Evolutionary conservation across 2,797 vertebrate genomes (phyloP).

Genomic region (Betta splendens): DNA sequence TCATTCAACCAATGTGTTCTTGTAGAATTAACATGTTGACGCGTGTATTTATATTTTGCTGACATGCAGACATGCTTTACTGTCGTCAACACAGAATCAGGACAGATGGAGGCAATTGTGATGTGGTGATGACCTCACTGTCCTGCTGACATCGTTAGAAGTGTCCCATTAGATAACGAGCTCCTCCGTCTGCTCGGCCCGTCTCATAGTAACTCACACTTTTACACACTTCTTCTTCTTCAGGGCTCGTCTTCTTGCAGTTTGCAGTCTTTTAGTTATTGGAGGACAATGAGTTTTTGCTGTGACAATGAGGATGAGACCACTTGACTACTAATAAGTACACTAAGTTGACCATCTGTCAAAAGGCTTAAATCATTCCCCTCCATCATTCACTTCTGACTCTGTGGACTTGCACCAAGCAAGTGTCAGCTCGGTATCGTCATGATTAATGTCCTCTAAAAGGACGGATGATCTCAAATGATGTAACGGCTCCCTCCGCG

Average conservation of each 20-base stretch:
- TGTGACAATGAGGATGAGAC: no score
- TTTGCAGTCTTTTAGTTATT: slow-evolving; percentile 20
- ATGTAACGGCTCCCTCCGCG: slow-evolving; percentile 45
- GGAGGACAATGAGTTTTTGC: slow-evolving; percentile 14
- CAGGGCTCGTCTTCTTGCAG: slow-evolving; percentile 9
- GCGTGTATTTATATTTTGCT: no score
- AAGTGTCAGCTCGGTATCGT: slow-evolving; percentile 49
- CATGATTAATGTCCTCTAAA: slow-evolving; percentile 56
- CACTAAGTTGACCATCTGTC: background rate
- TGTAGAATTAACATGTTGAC: no score
- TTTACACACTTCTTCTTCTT: no score
- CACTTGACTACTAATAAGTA: no score
- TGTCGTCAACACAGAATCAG: slow-evolving; percentile 54
- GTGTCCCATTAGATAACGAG: slow-evolving; percentile 26
- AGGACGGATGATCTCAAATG: slow-evolving; percentile 49
- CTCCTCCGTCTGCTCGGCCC: slow-evolving; percentile 38
- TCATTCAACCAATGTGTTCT: no score
- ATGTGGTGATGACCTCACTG: slow-evolving; percentile 50
- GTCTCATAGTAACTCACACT: slow-evolving; percentile 36
- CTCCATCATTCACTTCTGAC: slow-evolving; percentile 28
- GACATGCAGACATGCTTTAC: no score
- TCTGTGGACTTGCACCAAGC: slow-evolving; percentile 28
- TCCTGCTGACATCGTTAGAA: slow-evolving; percentile 56
- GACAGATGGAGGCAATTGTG: slow-evolving; percentile 63
- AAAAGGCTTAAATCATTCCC: background rate